Evolutionary conservation across 2,888 invertebrate species (phyloP).

Genomic region (Lithosia quadra): DNA sequence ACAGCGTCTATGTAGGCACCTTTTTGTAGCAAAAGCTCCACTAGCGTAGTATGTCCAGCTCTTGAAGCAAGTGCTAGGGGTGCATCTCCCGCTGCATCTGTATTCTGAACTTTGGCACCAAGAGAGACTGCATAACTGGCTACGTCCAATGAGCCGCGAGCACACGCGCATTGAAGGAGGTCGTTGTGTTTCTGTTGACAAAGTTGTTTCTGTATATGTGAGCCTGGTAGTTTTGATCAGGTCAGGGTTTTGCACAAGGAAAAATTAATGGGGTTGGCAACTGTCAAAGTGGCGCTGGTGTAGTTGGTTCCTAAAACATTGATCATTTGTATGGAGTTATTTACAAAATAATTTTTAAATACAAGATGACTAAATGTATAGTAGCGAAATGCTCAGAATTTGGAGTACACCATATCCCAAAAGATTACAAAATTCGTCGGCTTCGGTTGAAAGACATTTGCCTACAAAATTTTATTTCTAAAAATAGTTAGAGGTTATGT

Average conservation of each 20-base stretch:
- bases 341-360: too few species aligned
- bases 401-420: too few species aligned
- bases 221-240: conserved; percentile 27
- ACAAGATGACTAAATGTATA: too few species aligned
- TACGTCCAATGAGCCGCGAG: conserved; percentile 88
- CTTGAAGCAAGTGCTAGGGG: conserved; percentile 92
- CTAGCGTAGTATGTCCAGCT: conserved; percentile 90
- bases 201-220: conserved; percentile 32
- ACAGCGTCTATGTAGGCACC: conserved; percentile 89
- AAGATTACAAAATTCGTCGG: too few species aligned
- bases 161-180: conserved; percentile 92
- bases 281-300: too few species aligned
- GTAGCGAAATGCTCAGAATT: too few species aligned
- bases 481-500: too few species aligned
- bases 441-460: too few species aligned
- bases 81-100: conserved; percentile 90
- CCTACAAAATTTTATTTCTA: too few species aligned
- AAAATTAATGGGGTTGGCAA: too few species aligned
- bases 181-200: conserved; percentile 89
- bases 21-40: conserved; percentile 88
- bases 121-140: conserved; percentile 87
- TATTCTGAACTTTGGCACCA: conserved; percentile 88
- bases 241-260: not conserved
- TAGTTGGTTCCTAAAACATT: too few species aligned
- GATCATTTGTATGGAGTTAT: too few species aligned